These are phyloP conservation scores for Diplolepis rosae DNA, from an alignment of 2,888 invertebrate species.

Conservation along the genomic window DNA sequence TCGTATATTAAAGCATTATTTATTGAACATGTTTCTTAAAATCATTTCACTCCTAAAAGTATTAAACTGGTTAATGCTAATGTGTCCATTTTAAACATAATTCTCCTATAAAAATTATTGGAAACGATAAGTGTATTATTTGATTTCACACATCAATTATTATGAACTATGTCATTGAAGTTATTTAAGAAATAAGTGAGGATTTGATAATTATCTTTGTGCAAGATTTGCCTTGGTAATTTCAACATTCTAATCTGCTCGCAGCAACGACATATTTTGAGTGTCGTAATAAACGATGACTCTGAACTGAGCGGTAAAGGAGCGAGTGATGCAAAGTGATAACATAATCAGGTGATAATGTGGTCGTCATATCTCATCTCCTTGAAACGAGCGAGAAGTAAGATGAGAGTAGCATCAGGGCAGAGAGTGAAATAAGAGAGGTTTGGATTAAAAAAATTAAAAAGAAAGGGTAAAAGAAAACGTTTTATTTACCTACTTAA, in stretches of 20 bases:
- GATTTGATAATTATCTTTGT: constrained; percentile 41
- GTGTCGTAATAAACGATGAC: constrained; percentile 63
- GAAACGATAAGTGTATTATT: too few species aligned
- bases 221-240: constrained; percentile 43
- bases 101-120: too few species aligned
- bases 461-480: background rate
- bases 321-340: constrained; percentile 69
- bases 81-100: too few species aligned
- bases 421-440: constrained; percentile 31
- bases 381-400: constrained; percentile 38
- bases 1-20: too few species aligned
- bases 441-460: constrained; percentile 7
- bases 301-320: constrained; percentile 59
- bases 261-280: constrained; percentile 43
- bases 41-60: too few species aligned
- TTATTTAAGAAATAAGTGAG: constrained; percentile 1
- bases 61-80: too few species aligned
- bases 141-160: too few species aligned
- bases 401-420: constrained; percentile 34
- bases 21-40: too few species aligned
- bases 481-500: background rate
- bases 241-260: constrained; percentile 48
- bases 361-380: constrained; percentile 65
- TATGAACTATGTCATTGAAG: too few species aligned
- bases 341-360: constrained; percentile 71